Percentiles rank a stretch among this genome's conserved stretches.
Evolutionary conservation across 2,888 invertebrate species (phyloP).

Genomic region (Brassicogethes aeneus): DNA sequence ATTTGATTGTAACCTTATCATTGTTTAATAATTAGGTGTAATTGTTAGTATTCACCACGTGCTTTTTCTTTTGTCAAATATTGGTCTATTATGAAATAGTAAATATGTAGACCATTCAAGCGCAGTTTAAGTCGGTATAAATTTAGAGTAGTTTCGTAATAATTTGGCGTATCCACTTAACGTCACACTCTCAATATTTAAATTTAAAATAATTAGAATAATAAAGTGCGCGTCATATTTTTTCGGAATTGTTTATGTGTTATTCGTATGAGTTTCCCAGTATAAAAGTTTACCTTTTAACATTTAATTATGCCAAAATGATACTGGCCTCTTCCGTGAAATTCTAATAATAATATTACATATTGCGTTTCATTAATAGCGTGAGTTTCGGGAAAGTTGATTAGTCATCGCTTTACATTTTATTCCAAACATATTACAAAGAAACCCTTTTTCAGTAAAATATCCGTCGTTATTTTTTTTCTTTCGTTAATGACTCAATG

Average conservation of each 20-base stretch:
- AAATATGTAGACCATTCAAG: not conserved
- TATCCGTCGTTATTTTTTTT: too few relatives aligned
- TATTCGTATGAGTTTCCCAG: not conserved
- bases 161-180: constrained; percentile 9
- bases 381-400: not conserved
- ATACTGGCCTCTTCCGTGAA: not conserved
- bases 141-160: constrained; percentile 26
- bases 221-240: too few relatives aligned
- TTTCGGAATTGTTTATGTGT: not conserved
- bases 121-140: constrained; percentile 12
- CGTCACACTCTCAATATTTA: not conserved
- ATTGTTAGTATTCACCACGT: not conserved
- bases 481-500: too few relatives aligned
- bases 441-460: too few relatives aligned
- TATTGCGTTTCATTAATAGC: too few relatives aligned
- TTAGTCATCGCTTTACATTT: not conserved
- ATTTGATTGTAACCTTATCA: too few relatives aligned
- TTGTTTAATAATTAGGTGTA: too few relatives aligned
- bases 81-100: not conserved
- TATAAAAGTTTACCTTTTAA: too few relatives aligned
- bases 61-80: not conserved
- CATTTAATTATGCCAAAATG: too few relatives aligned
- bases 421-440: too few relatives aligned
- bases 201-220: not conserved
- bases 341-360: not conserved